Conservation (phyloP, 2,113 vertebrate species). For the Crocuta crocuta region DNA sequence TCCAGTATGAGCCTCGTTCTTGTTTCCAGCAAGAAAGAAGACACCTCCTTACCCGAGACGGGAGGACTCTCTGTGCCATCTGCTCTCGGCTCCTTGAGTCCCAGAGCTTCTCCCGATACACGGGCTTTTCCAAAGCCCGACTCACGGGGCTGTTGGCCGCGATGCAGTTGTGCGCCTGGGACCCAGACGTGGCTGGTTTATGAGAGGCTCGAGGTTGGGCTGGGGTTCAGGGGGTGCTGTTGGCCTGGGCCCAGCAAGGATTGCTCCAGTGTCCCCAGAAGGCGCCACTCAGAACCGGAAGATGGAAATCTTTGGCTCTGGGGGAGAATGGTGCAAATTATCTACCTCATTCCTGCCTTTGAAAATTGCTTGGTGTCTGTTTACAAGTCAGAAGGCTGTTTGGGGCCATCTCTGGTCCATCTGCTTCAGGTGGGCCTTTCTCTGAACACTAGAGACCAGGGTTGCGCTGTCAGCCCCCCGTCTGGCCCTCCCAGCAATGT, state of each 20-base stretch:
- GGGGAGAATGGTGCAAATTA: not conserved
- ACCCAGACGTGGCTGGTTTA: not conserved
- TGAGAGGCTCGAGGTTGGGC: not conserved
- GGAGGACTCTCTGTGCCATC: constrained; percentile 42
- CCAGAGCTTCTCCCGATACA: not conserved
- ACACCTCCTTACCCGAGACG: not conserved
- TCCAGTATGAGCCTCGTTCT: not conserved
- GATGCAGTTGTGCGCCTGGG: fast-evolving
- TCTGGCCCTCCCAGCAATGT: not conserved
- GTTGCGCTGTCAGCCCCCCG: not conserved
- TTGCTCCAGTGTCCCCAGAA: not conserved
- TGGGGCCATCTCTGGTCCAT: not conserved
- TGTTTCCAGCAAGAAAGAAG: constrained; percentile 65
- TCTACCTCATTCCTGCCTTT: constrained; percentile 29
- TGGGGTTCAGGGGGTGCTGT: not conserved
- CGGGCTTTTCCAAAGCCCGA: not conserved
- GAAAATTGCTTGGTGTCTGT: not conserved
- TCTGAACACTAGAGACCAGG: not conserved
- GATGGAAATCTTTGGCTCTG: not conserved
- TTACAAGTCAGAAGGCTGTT: not conserved
- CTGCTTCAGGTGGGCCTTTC: not conserved
- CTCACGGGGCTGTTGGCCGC: not conserved
- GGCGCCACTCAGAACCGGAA: not conserved
- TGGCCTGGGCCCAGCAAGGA: not conserved
- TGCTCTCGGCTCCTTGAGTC: not conserved